Evolutionary conservation across 2,888 invertebrate species (phyloP), one percentile per base, ranked within the genome.

Genomic region (Trichopria drosophilae): DNA sequence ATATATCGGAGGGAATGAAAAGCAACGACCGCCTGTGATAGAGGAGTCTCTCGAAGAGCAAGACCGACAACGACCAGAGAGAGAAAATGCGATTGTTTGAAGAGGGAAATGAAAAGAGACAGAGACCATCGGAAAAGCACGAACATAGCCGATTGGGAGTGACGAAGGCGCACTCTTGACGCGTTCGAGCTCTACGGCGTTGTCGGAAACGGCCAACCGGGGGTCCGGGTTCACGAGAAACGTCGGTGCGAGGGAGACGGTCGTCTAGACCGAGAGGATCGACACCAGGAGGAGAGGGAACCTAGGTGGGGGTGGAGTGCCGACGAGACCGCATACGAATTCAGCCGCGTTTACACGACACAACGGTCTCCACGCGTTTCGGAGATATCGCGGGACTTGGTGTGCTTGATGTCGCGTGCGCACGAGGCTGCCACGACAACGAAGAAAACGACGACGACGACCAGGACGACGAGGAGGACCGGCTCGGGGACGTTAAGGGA

Each of bases 1-100:
- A 63, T 59, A 61, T 64, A 66, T 68, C 61, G 64, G 58, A 66
- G 63, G 62, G 62, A 65, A 62, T 57, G 60, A 60, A 62, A 63
- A 59, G 51, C 53, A 39, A 22, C 24, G 42, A 39, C 42, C 46
- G 34, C 24, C 28, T 19, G 34, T 28, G 19, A 36, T 37, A 53
- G 32, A 29, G 49, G 35, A 34, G 39, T 20, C 37, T 44, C 34
- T 23, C 16, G 43, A 19, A 42, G 28, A 22, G 35, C 15, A 29
- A 28, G 34, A 29, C 35, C 39, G 43, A 20, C 24, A 18, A 36
- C 16, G 7, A 31, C 41, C 32, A 45, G 42, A 45, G 45, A 46
- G 53, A 49, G 43, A 57, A 56, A 57, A 53, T 53, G 51, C 44
- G 48, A 57, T 26, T n/a, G n/a, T n/a, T n/a, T n/a, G n/a, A n/a